Conservation (phyloP, 2,888 invertebrate species). For the Vanessa cardui region DNA sequence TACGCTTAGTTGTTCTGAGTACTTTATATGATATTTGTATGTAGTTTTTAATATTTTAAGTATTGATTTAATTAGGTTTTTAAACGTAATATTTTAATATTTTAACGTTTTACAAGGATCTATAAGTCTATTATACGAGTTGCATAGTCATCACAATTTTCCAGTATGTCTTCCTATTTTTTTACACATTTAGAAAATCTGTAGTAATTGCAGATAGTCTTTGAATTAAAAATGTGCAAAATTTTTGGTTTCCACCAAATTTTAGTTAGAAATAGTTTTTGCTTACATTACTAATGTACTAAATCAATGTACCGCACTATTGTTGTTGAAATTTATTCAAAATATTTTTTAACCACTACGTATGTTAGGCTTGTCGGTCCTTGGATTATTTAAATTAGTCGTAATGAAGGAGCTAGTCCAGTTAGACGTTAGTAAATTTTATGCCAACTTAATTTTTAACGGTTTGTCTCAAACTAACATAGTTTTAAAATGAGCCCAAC, state of each 20-base stretch:
- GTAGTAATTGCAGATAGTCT: too few relatives aligned
- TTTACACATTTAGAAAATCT: too few relatives aligned
- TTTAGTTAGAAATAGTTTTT: too few relatives aligned
- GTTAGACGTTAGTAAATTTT: constrained; percentile 65
- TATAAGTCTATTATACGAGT: constrained; percentile 25
- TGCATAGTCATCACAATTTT: constrained; percentile 5
- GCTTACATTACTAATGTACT: too few relatives aligned
- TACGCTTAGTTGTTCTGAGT: constrained; percentile 68
- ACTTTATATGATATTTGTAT: constrained; percentile 48
- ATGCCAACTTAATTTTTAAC: constrained; percentile 57
- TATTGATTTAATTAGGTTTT: constrained; percentile 60
- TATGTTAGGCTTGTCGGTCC: constrained; percentile 35
- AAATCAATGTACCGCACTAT: too few relatives aligned
- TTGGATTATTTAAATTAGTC: constrained; percentile 51
- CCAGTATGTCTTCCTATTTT: background rate
- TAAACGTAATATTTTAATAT: constrained; percentile 42
- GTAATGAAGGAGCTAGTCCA: constrained; percentile 78
- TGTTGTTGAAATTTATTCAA: too few relatives aligned
- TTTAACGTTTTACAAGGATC: constrained; percentile 38
- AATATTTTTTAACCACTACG: too few relatives aligned
- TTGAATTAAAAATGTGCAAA: background rate
- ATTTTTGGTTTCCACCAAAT: background rate
- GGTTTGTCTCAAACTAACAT: constrained; percentile 62
- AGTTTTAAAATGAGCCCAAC: constrained; percentile 50
- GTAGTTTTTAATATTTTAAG: constrained; percentile 48